These are phyloP conservation scores for Enteromius radiatus DNA, from an alignment of 2,797 vertebrate genomes.

Conservation along the genomic window DNA sequence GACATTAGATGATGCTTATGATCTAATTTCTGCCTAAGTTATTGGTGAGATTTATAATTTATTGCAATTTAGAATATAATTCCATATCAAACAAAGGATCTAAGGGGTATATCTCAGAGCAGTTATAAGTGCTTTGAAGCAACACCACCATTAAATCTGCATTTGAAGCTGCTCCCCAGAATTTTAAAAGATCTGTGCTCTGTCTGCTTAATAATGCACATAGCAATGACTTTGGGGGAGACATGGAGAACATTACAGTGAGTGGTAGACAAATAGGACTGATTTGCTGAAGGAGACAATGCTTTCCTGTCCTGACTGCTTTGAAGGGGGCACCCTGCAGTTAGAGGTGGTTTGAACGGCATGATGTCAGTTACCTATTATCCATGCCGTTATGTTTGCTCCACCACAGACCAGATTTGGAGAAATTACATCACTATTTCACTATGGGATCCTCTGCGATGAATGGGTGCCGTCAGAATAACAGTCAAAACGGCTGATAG, in stretches of 20 bases:
- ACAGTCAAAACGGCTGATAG: neutral
- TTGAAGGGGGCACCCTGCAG: neutral
- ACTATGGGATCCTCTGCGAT: neutral
- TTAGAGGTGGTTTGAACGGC: neutral
- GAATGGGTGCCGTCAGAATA: neutral
- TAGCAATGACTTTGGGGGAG: slow-evolving; percentile 45
- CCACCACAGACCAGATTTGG: neutral
- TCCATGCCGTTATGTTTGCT: neutral
- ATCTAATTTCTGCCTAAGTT: slow-evolving; percentile 22
- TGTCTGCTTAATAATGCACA: slow-evolving; percentile 28
- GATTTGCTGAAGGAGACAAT: slow-evolving; percentile 33
- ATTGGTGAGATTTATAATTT: neutral
- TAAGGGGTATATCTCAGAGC: slow-evolving; percentile 12
- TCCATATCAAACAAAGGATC: slow-evolving; percentile 27
- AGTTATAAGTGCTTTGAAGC: neutral
- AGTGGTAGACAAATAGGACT: slow-evolving; percentile 39
- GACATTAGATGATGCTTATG: neutral
- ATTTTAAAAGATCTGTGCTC: slow-evolving; percentile 21
- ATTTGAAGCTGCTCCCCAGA: slow-evolving; percentile 23
- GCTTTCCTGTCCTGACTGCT: neutral
- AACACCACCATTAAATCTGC: slow-evolving; percentile 35
- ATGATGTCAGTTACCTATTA: neutral
- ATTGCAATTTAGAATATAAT: neutral
- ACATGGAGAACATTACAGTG: slow-evolving; percentile 38
- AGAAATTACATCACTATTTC: neutral